Base-by-base conservation (phyloP, 2,888 invertebrate species). In the Brenthis daphne region DNA sequence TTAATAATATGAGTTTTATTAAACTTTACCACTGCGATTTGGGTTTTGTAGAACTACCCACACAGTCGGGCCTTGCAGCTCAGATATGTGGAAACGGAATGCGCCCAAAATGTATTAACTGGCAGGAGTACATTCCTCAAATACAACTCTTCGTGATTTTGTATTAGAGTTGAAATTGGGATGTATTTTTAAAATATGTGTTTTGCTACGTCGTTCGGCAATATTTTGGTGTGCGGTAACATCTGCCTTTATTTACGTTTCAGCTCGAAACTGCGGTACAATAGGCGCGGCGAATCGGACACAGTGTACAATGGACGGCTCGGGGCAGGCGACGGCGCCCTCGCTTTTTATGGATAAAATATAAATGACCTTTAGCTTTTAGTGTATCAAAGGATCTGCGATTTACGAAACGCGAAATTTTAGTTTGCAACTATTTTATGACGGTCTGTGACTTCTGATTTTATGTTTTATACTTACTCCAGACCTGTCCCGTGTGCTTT, bases 221-320 rank as follows among this genome's bases (percentile, higher is more conserved):
- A 82, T 80, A 81, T 85, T 88, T 85, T 83, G 86, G 86, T 89
- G 88, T 87, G 85, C 80, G 89, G 92, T 86, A 90, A 92, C 92
- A 92, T 92, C 92, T 92, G 92, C 87, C 77, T 92, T 92, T 92
- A 92, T 92, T 92, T 92, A 92, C 90, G 90, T 91, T 91, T 89
- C 85, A 89, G 88, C 88, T 90, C 83, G 85, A 86, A 88, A 86
- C 84, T 81, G 85, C 82, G 83, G 85, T 84, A 90, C 90, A 91
- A 91, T 88, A 83, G 89, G 85, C 85, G 87, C 87, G 82, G 82
- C 83, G 87, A 87, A 87, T 88, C 87, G 85, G 82, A 83, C 86
- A 75, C 76, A 79, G 80, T 81, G 80, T 79, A 87, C 88, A 87
- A 87, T 85, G 79, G 80, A 77, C 37, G 37, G 75, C 72, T 68